phyloP scores from a whole-genome alignment of 2,888 invertebrate species.

The Phaonia tiefii region DNA sequence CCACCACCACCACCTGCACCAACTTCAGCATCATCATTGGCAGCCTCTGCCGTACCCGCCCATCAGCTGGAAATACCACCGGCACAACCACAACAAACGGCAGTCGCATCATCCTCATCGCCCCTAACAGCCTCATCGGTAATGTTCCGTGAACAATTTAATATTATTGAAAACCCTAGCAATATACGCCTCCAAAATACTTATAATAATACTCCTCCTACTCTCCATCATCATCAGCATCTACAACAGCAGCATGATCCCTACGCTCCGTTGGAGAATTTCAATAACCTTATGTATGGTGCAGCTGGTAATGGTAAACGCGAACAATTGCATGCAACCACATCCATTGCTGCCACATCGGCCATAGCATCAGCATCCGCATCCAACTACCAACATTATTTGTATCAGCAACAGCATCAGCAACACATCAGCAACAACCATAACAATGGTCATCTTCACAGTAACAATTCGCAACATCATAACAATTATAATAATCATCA shows the following conservation, averaged over 20 bases:
- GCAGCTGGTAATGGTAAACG: conserved; percentile 70
- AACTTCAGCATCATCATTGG: conserved; percentile 54
- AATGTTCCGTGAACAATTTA: conserved; percentile 81
- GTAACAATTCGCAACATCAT: conserved; percentile 61
- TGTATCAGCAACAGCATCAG: conserved; percentile 67
- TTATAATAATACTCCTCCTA: conserved; percentile 67
- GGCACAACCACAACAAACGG: background rate
- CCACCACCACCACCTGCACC: conserved; percentile 58
- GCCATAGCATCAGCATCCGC: conserved; percentile 38
- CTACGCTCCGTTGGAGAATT: conserved; percentile 74
- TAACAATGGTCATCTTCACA: conserved; percentile 44
- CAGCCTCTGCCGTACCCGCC: conserved; percentile 46
- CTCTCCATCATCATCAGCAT: conserved; percentile 47
- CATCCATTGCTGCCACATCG: conserved; percentile 48
- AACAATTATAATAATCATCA: conserved; percentile 67
- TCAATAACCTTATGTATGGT: conserved; percentile 72
- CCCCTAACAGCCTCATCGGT: conserved; percentile 81
- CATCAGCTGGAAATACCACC: conserved; percentile 37
- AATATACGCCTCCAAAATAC: conserved; percentile 75
- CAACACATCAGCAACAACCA: conserved; percentile 42
- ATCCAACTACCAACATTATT: conserved; percentile 63
- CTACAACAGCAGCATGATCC: conserved; percentile 67
- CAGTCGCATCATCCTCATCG: conserved; percentile 70
- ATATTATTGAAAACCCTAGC: conserved; percentile 80
- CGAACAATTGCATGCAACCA: conserved; percentile 68